Evolutionary conservation across 2,113 vertebrate genomes (phyloP), one percentile per base, ranked within the genome.

Genomic region (Oreochromis tanganicae): DNA sequence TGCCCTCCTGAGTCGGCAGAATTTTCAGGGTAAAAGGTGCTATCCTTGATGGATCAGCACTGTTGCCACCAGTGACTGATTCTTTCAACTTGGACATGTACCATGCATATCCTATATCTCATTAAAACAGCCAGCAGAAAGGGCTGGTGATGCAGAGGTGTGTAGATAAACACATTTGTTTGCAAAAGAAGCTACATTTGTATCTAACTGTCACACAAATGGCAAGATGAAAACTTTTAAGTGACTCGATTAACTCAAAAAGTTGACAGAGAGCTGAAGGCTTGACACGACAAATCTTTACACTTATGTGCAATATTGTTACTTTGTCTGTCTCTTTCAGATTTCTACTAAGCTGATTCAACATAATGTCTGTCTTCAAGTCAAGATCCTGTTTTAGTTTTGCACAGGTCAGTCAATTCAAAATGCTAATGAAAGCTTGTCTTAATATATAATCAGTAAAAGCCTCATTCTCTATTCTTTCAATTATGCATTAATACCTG

Each of bases 21-120:
- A 96, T 96, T 96, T 92, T 96, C 96, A 97, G 97, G 96, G 96
- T 97, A 95, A 97, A 97, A 97, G 97, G 95, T 97, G 95, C 93
- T 96, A 97, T 96, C 97, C 97, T 98, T 98, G 98, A 97, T 97
- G 97, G 96, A 97, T 97, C 97, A 97, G 97, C 97, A 97, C 96
- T 96, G 97, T 97, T 95, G 95, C 96, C 97, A 97, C 95, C 96
- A 96, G 96, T 96, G 97, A 97, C 96, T 95, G 96, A 94, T 95
- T 95, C 94, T 96, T 97, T 97, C 94, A 96, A 95, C 95, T 96
- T 95, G 94, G 94, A 96, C 93, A 82, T 97, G 96, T 96, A 97
- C 94, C 92, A 94, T 96, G 96, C 94, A 96, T 97, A 96, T 96
- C 96, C 94, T 97, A 85, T 96, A 96, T 96, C 97, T 97, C 96